Percentiles rank a stretch among this genome's conserved stretches.
Conservation (phyloP, 2,797 vertebrate species). For the Sebastes diploproa region DNA sequence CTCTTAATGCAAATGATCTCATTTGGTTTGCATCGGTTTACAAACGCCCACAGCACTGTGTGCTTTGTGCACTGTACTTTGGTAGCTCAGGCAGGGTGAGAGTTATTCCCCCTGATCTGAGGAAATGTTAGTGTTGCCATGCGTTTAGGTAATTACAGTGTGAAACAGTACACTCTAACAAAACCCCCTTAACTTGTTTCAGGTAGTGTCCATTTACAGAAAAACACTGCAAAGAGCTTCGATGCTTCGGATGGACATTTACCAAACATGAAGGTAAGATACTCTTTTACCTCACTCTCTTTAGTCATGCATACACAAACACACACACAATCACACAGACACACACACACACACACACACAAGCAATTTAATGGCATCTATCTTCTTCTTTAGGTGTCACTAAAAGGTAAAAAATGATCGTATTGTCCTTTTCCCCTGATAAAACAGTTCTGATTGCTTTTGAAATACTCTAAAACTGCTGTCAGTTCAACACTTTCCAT, state of each 20-base stretch:
- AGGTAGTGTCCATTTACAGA: constrained; percentile 65
- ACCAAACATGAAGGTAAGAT: constrained; percentile 31
- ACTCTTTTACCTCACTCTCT: neutral
- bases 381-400: neutral
- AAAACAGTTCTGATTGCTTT: neutral
- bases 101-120: neutral
- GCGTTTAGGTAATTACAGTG: constrained; percentile 2
- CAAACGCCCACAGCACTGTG: neutral
- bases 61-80: neutral
- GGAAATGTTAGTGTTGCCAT: neutral
- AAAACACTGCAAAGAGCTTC: constrained; percentile 14
- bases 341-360: too few relatives aligned
- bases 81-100: neutral
- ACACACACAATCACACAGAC: too few relatives aligned
- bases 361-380: neutral
- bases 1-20: neutral
- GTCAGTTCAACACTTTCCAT: neutral
- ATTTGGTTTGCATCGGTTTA: neutral
- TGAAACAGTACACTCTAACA: constrained; percentile 22
- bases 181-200: constrained; percentile 44
- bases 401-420: neutral
- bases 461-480: neutral
- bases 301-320: neutral
- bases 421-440: neutral
- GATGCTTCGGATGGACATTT: constrained; percentile 33